Conservation (phyloP, 1,140 invertebrate species). For the Pectinophora gossypiella region DNA sequence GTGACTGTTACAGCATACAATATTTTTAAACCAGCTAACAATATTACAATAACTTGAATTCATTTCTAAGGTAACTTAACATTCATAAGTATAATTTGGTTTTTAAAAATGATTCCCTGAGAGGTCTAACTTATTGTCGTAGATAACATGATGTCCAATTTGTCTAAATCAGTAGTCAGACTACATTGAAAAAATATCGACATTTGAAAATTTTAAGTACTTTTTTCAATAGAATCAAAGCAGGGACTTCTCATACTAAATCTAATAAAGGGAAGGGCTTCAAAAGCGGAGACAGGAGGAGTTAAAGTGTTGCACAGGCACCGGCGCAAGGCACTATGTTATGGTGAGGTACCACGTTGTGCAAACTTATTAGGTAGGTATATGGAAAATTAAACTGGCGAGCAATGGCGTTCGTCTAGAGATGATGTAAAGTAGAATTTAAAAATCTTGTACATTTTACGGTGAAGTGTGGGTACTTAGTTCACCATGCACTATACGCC, state of each 20-base stretch:
- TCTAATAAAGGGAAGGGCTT: not conserved
- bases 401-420: no score
- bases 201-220: not conserved
- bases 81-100: no score
- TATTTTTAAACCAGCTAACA: not conserved
- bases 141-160: not conserved
- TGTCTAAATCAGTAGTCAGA: not conserved
- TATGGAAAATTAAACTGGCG: no score
- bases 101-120: not conserved
- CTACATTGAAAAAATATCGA: not conserved
- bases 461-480: no score
- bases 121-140: not conserved
- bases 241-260: not conserved
- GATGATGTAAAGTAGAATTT: no score
- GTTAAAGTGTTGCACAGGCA: not conserved
- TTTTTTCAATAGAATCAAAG: slow-evolving; percentile 4
- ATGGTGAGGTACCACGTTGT: not conserved
- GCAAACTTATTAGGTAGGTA: no score
- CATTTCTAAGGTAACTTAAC: no score
- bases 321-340: not conserved
- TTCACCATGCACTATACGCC: no score
- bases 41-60: no score
- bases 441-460: no score
- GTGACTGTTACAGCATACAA: not conserved
- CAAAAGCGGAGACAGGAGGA: not conserved